Evolutionary conservation across 2,797 vertebrate genomes (phyloP).

Genomic region (Phaenicophaeus curvirostris): DNA sequence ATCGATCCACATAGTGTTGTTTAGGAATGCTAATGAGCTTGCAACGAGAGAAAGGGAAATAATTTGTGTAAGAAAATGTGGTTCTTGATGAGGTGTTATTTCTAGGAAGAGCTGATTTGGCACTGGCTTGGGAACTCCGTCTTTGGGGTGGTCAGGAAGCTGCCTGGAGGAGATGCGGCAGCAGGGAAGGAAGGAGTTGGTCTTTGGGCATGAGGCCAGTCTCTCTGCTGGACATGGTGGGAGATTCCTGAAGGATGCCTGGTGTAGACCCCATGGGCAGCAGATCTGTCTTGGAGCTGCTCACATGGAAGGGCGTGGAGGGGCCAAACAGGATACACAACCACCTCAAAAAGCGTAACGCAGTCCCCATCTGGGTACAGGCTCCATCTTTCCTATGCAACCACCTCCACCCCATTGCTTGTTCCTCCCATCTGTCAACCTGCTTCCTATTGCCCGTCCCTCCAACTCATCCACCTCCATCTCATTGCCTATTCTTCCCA

Average conservation of each 20-base stretch:
- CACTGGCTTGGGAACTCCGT: accelerated
- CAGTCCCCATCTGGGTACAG: not conserved
- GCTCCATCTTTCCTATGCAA: not conserved
- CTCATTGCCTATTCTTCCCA: no score
- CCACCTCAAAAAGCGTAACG: not conserved
- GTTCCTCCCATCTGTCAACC: not conserved
- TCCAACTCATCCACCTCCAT: not conserved
- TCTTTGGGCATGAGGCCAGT: not conserved
- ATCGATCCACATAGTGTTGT: accelerated
- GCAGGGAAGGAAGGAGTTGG: not conserved
- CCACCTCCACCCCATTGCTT: not conserved
- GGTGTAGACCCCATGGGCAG: accelerated
- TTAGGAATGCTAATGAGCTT: conserved; percentile 46
- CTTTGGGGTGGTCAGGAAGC: accelerated
- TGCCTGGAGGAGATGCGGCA: accelerated
- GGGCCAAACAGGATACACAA: accelerated
- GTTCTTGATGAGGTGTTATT: not conserved
- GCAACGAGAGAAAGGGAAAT: not conserved
- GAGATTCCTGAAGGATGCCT: not conserved
- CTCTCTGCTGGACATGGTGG: not conserved
- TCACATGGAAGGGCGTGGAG: not conserved
- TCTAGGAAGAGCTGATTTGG: not conserved
- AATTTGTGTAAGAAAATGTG: not conserved
- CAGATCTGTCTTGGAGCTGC: not conserved
- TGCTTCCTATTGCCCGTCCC: not conserved